Evolutionary conservation across 30 jellyfish, hydroid and myxozoan species (phyloP), one percentile per base, ranked within the genome.

Genomic region (Rhopilema esculentum): DNA sequence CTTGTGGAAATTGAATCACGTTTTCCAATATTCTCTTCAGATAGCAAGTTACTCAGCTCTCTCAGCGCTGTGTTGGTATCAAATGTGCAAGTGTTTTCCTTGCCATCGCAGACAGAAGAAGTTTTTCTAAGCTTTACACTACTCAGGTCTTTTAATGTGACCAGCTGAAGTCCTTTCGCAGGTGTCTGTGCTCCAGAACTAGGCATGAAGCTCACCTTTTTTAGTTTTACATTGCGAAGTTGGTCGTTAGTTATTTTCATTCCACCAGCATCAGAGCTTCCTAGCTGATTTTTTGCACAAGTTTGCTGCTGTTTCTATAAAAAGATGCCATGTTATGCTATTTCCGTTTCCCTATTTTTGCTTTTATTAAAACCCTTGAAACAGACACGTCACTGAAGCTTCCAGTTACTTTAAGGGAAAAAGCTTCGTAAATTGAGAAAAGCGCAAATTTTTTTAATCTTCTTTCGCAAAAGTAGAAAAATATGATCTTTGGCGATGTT

Each of bases 191-290:
- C 68, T 30, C 49, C 52, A 23, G 22, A 27, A 15, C 26, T 48
- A 21, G 25, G 57, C 29, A 24, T 62, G 50, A 57, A 61, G 27
- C 62, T 52, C 74, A 77, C 89, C 8, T 75, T 70, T 30, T 68
- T 86, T 16, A 86, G 77, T 24, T 75, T 86, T 40, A 86, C 94
- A 22, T 86, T 86, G 20, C 29, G 53, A 1, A 86, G 77, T 77
- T 86, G 94, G 17, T 91, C 97, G 49, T 71, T 64, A 4, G 97
- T 91, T 16, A 84, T 71, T 19, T 70, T 89, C 26, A 76, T 27
- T 72, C 73, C 71, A 33, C 53, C 48, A 16, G 57, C 6, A 40
- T 40, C 9, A 40, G 57, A 40, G 9, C 57, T 12, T 40, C 12
- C 57, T 2, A 12, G 57, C 57, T 40, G 57, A 12, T 12, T 12